phyloP scores from a whole-genome alignment of 1,140 invertebrate species.

The Drosophila nebulosa region DNA sequence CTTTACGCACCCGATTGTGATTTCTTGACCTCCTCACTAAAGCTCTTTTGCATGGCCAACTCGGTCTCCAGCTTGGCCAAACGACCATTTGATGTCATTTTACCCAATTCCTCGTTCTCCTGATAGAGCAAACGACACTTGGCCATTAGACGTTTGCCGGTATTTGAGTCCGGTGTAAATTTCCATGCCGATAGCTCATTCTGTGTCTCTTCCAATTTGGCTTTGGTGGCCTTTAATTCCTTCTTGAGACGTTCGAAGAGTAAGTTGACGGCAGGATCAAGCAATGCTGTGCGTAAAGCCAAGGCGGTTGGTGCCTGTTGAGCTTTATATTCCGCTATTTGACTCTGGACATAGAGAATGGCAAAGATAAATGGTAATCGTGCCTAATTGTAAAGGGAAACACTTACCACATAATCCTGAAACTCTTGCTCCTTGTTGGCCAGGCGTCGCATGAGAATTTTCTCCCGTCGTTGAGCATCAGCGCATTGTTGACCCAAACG shows the following conservation, averaged over 20 bases:
- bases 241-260: conserved; percentile 95
- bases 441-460: conserved; percentile 93
- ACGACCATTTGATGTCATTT: conserved; percentile 96
- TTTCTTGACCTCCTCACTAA: conserved; percentile 98
- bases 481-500: conserved; percentile 90
- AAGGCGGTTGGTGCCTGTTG: conserved; percentile 89
- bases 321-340: conserved; percentile 94
- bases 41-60: conserved; percentile 96
- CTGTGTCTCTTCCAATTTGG: conserved; percentile 97
- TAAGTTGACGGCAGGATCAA: conserved; percentile 98
- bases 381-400: too few species aligned
- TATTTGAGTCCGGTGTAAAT: conserved; percentile 98
- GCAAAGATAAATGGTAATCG: too few species aligned
- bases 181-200: conserved; percentile 99
- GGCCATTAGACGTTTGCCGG: conserved; percentile 98
- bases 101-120: conserved; percentile 98
- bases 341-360: conserved; percentile 86
- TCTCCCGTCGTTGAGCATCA: conserved; percentile 94
- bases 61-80: conserved; percentile 98
- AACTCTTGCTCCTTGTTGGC: conserved; percentile 98
- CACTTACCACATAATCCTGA: conserved; percentile 94
- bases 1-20: conserved; percentile 91
- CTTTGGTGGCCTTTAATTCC: conserved; percentile 93
- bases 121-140: conserved; percentile 97
- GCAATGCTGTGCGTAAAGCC: conserved; percentile 89